Percentiles rank a stretch among this genome's conserved stretches.
These are phyloP conservation scores for Oryzias curvinotus DNA, from an alignment of 2,113 vertebrate species.

Conservation along the genomic window DNA sequence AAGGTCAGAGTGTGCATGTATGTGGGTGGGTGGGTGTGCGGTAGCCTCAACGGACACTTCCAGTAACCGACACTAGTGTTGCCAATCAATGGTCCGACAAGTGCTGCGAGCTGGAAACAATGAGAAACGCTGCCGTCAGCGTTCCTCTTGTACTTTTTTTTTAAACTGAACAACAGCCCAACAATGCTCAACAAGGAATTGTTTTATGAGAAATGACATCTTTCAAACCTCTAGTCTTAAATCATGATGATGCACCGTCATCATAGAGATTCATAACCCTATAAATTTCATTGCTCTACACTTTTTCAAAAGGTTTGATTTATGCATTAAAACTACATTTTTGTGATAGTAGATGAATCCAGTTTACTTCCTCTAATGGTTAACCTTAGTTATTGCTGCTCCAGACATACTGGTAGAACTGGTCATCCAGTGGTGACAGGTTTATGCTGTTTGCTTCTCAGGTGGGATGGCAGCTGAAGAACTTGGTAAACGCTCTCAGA, in stretches of 20 bases:
- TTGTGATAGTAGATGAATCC: too few relatives aligned
- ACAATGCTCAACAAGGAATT: too few relatives aligned
- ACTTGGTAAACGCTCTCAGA: slow-evolving; percentile 86
- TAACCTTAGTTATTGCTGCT: too few relatives aligned
- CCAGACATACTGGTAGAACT: background rate
- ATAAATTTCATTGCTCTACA: too few relatives aligned
- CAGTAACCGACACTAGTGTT: slow-evolving; percentile 54
- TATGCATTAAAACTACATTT: too few relatives aligned
- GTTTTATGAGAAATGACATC: too few relatives aligned
- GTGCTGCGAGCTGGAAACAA: slow-evolving; percentile 43
- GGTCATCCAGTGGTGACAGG: background rate
- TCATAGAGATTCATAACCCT: too few relatives aligned
- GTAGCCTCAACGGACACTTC: slow-evolving; percentile 52
- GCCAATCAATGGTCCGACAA: slow-evolving; percentile 63
- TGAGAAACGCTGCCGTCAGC: slow-evolving; percentile 53
- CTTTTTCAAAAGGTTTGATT: too few relatives aligned
- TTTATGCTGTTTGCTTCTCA: slow-evolving; percentile 62
- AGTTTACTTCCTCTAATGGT: too few relatives aligned
- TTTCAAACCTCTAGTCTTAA: background rate
- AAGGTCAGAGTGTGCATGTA: slow-evolving; percentile 41
- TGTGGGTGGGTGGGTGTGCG: slow-evolving; percentile 20
- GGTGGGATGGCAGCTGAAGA: slow-evolving; percentile 93
- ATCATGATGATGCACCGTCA: too few relatives aligned
- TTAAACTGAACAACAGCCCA: background rate
- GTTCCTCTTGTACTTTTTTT: background rate